Conservation (phyloP, 2,888 invertebrate genomes). For the Xestobium rufovillosum region DNA sequence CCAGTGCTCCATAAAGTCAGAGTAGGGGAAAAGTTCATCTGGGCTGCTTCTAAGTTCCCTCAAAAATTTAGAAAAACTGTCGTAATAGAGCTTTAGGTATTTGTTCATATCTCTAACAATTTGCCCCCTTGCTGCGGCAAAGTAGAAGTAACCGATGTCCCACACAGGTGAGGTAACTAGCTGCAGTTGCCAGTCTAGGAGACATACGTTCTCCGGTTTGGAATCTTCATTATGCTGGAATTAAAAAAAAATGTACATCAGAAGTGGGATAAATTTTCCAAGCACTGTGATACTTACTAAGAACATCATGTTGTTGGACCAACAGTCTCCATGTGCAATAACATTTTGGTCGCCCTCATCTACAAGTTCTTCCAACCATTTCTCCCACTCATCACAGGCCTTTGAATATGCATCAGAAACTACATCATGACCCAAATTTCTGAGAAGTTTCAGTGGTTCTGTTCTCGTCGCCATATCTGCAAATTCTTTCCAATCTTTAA, state of each 20-base stretch:
- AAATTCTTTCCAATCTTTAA: too few species aligned
- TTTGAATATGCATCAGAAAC: too few species aligned
- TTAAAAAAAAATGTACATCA: too few species aligned
- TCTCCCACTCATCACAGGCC: too few species aligned
- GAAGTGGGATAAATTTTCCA: too few species aligned
- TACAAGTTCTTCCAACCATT: too few species aligned
- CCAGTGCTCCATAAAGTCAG: too few species aligned
- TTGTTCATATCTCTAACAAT: conserved; percentile 29
- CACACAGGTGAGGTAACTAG: conserved; percentile 26
- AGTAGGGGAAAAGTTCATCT: conserved; percentile 30
- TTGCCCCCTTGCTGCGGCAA: conserved; percentile 30
- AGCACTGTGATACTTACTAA: conserved; percentile 22
- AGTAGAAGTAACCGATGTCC: conserved; percentile 36
- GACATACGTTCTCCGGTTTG: conserved; percentile 22
- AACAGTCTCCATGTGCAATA: conserved; percentile 15
- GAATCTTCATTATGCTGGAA: too few species aligned
- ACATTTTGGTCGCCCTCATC: neutral
- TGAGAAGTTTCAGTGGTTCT: too few species aligned
- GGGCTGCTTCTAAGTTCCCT: conserved; percentile 27
- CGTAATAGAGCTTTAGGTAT: conserved; percentile 32
- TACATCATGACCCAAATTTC: too few species aligned
- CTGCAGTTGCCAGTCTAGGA: conserved; percentile 31
- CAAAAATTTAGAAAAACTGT: conserved; percentile 27
- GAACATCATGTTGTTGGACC: conserved; percentile 20
- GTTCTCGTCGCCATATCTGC: too few species aligned